A percentile compares a stretch with the other conserved stretches of the same genome.
These are phyloP conservation scores for Zygogramma bicolorata DNA, from an alignment of 2,888 invertebrate species.

Conservation along the genomic window DNA sequence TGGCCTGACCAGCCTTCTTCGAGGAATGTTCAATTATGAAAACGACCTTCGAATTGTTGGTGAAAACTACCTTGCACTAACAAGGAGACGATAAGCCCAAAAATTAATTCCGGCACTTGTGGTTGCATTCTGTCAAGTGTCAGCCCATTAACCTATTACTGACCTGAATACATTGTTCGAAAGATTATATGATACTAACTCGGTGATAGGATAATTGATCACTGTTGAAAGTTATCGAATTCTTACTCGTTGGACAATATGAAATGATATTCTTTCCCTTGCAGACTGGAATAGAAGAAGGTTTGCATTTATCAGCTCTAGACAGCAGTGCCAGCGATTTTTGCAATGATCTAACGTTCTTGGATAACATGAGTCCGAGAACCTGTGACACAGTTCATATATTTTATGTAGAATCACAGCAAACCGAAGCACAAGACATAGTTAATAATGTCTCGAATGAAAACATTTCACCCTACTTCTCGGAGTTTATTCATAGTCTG, in stretches of 20 bases:
- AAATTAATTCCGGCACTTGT: too few species aligned
- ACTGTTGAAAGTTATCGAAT: too few species aligned
- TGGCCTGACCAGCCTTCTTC: too few species aligned
- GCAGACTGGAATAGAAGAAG: conserved; percentile 51
- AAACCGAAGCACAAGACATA: conserved; percentile 82
- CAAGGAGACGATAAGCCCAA: too few species aligned
- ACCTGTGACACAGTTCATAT: conserved; percentile 93
- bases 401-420: conserved; percentile 92
- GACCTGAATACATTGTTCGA: too few species aligned
- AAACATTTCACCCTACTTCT: conserved; percentile 69
- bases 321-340: conserved; percentile 81
- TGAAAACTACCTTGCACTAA: too few species aligned
- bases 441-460: conserved; percentile 76
- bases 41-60: too few species aligned
- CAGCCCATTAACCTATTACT: too few species aligned
- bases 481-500: conserved; percentile 76
- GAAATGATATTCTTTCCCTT: not conserved
- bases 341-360: conserved; percentile 79
- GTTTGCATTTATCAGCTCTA: conserved; percentile 76
- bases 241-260: not conserved
- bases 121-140: too few species aligned
- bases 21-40: too few species aligned
- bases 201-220: too few species aligned
- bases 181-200: too few species aligned
- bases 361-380: conserved; percentile 90